These are phyloP conservation scores for Pholis gunnellus DNA, from an alignment of 2,113 vertebrate species.

Conservation along the genomic window DNA sequence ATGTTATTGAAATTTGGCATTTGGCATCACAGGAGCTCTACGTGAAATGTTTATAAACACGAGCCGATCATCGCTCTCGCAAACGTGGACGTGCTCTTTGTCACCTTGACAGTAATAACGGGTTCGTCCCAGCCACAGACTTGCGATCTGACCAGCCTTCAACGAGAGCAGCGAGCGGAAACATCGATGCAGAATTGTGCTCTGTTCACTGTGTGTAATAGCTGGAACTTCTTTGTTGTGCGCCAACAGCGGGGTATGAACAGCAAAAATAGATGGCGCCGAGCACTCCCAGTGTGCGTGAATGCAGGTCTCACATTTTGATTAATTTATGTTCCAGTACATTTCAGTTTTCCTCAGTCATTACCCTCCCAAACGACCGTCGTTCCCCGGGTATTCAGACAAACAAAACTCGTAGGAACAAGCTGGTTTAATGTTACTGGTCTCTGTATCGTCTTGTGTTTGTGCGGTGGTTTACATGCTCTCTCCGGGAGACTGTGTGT, in stretches of 20 bases:
- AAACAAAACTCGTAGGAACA: conserved; percentile 52
- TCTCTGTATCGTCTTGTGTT: conserved; percentile 37
- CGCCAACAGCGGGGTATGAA: conserved; percentile 33
- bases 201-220: conserved; percentile 37
- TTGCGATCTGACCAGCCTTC: conserved; percentile 32
- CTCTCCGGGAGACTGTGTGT: conserved; percentile 31
- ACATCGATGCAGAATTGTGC: conserved; percentile 15
- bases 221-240: conserved; percentile 49
- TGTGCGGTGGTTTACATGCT: conserved; percentile 4
- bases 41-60: conserved; percentile 70
- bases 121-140: conserved; percentile 25
- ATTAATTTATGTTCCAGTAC: conserved; percentile 74
- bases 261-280: conserved; percentile 25
- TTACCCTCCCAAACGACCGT: conserved; percentile 66
- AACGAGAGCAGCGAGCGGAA: conserved; percentile 13
- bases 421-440: conserved; percentile 30
- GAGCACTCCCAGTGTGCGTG: conserved; percentile 12
- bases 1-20: conserved; percentile 68
- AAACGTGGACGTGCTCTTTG: conserved; percentile 44
- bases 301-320: conserved; percentile 52
- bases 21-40: conserved; percentile 34
- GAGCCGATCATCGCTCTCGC: conserved; percentile 25
- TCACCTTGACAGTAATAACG: conserved; percentile 44
- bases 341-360: conserved; percentile 71
- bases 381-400: conserved; percentile 42